Evolutionary conservation across 2,113 vertebrate genomes (phyloP).

Genomic region (Chaenogobius annularis): DNA sequence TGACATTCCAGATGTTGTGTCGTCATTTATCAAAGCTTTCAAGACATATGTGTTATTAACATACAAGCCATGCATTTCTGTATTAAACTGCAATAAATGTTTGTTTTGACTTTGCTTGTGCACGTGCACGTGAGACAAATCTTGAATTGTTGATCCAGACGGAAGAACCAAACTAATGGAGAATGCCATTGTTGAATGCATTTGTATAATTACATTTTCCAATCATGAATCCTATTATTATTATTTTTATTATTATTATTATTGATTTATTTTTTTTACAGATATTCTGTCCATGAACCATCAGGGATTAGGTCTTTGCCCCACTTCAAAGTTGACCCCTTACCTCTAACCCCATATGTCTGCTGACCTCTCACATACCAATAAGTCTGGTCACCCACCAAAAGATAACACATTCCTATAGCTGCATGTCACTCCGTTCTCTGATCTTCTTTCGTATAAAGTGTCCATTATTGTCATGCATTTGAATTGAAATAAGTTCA

Average conservation of each 20-base stretch:
- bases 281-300: background rate
- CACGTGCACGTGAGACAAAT: background rate
- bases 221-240: no score
- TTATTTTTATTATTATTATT: no score
- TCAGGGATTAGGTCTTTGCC: slow-evolving; percentile 13
- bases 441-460: background rate
- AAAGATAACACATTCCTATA: slow-evolving; percentile 13
- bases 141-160: background rate
- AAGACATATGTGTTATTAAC: background rate
- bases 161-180: background rate
- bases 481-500: background rate
- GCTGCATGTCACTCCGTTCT: background rate
- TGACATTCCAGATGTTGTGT: background rate
- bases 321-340: slow-evolving; percentile 36
- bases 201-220: no score
- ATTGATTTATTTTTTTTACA: no score
- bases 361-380: slow-evolving; percentile 29
- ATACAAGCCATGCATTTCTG: no score
- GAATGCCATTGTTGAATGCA: no score
- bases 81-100: no score
- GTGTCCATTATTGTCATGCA: background rate
- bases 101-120: background rate
- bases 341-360: slow-evolving; percentile 25
- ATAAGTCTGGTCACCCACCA: slow-evolving; percentile 7
- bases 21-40: background rate